A percentile compares a stretch with the other conserved stretches of the same genome.
phyloP scores from a whole-genome alignment of 2,113 vertebrate species.

The Panthera uncia region DNA sequence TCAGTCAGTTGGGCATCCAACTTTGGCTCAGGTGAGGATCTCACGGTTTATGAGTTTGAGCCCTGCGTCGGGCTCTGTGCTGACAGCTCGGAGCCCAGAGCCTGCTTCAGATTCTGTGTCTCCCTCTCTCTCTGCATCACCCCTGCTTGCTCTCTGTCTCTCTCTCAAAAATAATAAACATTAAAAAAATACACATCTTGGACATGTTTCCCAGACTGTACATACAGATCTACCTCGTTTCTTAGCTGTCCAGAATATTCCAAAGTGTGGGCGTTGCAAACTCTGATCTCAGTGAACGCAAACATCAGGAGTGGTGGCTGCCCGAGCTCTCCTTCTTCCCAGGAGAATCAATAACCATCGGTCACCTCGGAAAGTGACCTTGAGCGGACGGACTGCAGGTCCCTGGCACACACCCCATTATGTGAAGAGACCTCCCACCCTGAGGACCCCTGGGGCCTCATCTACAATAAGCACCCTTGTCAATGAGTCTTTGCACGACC shows the following conservation, averaged over 20 bases:
- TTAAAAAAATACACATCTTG: too few relatives aligned
- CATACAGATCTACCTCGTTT: not conserved
- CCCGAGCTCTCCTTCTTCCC: not conserved
- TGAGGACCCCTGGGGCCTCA: not conserved
- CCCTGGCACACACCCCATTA: too few relatives aligned
- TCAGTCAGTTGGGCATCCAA: too few relatives aligned
- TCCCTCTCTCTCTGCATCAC: too few relatives aligned
- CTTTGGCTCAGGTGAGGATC: too few relatives aligned
- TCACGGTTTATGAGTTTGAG: too few relatives aligned
- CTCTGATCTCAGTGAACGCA: not conserved
- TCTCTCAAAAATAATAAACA: too few relatives aligned
- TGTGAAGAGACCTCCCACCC: not conserved
- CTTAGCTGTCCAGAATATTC: slow-evolving; percentile 4
- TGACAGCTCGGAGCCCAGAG: too few relatives aligned
- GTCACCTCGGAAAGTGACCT: not conserved
- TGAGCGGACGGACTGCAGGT: not conserved
- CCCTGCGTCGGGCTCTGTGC: too few relatives aligned
- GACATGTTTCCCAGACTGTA: not conserved
- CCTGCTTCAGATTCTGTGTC: too few relatives aligned
- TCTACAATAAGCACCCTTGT: not conserved
- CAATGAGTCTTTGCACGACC: not conserved
- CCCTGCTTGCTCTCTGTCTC: too few relatives aligned
- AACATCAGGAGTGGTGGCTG: not conserved
- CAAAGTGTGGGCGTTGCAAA: not conserved
- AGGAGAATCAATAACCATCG: not conserved